phyloP scores from a whole-genome alignment of 2,113 vertebrate genomes.

The Echinops telfairi region DNA sequence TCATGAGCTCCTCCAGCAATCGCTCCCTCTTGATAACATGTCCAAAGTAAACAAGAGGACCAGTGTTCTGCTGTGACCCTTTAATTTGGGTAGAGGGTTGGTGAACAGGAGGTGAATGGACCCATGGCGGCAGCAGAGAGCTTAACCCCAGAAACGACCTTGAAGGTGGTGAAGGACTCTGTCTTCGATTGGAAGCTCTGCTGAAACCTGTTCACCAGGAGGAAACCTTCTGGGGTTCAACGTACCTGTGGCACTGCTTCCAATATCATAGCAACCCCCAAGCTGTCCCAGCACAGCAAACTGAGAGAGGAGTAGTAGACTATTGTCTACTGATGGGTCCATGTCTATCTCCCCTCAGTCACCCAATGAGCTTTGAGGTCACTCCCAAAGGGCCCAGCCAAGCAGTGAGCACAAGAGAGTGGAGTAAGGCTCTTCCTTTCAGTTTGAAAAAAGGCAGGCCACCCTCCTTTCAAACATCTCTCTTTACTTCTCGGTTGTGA shows the following conservation, averaged over 20 bases:
- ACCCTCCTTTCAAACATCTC: accelerated
- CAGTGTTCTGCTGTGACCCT: too few relatives aligned
- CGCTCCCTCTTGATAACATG: not conserved
- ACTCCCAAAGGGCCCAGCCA: not conserved
- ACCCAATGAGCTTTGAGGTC: not conserved
- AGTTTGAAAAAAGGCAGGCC: too few relatives aligned
- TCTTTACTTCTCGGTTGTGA: not conserved
- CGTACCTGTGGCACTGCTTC: not conserved
- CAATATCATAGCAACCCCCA: not conserved
- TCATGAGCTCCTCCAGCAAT: not conserved
- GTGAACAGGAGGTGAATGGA: too few relatives aligned
- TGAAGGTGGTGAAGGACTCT: too few relatives aligned
- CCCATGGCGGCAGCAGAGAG: too few relatives aligned
- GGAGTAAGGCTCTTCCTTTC: not conserved
- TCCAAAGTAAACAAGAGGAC: not conserved
- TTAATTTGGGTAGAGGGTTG: too few relatives aligned
- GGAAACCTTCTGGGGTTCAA: not conserved
- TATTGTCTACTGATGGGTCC: too few relatives aligned
- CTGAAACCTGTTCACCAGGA: not conserved
- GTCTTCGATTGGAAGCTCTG: not conserved
- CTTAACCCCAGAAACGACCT: too few relatives aligned
- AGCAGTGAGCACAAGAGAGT: too few relatives aligned
- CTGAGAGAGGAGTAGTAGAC: not conserved
- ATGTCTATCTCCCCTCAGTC: not conserved
- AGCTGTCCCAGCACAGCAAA: not conserved